Base-by-base conservation (phyloP, 2,888 invertebrate genomes). In the Plusia festucae region DNA sequence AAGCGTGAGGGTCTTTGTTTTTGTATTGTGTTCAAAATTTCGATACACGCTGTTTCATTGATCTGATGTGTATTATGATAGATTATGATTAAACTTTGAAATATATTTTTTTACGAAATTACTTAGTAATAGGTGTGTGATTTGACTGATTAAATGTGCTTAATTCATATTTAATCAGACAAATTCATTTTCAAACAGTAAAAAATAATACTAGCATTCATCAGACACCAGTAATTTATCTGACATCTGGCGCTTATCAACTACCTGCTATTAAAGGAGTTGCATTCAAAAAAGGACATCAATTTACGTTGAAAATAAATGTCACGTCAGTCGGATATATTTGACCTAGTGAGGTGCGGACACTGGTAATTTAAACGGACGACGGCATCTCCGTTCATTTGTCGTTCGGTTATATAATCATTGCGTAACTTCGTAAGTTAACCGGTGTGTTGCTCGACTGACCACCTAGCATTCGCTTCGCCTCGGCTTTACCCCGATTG, bases 371-470 rank as follows among this genome's bases (percentile, higher is more conserved):
- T 90, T 89, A 88, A 82, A 40, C 81, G 84, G 78, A 84, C 83
- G 84, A 77, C 70, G 64, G 69, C 79, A 76, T 70, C 77, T 68
- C 74, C 67, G 67, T 70, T 78, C 65, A 56, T 73, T n/a, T 69
- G 27, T 53, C 20, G 60, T 54, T 54, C 53, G 57, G 65, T 92
- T 92, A 89, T 81, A 85, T 88, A 92, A 92, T 72, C 73, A 71
- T 93, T 92, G 85, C 86, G 84, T 84, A 90, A 92, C n/a, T n/a
- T n/a, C 86, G 84, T 84, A 90, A 92, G 74, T 59, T 66, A 68
- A 76, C 81, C 81, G 79, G 79, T 81, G 79, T 78, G 82, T 89
- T 88, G 82, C 81, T 82, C 82, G 85, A 89, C 81, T 77, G 70
- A 64, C 73, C 77, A 64, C 65, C 67, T 68, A 69, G 27, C 55